These are phyloP conservation scores for Amblyopsis rosae DNA, from an alignment of 2,113 vertebrate species.

Conservation along the genomic window DNA sequence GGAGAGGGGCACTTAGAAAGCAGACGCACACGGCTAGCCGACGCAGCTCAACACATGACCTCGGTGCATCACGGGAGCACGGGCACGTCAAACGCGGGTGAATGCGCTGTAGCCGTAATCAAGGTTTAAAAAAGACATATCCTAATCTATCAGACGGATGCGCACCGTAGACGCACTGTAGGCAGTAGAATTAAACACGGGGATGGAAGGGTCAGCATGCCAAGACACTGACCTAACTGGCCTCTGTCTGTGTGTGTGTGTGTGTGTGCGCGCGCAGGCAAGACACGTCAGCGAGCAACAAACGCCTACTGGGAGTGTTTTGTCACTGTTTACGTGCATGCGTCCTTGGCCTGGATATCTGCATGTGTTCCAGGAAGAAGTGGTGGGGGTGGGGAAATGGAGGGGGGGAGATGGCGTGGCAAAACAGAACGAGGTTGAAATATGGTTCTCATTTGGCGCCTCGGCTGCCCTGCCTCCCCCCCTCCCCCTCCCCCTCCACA, in stretches of 20 bases:
- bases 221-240: constrained; percentile 40
- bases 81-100: neutral
- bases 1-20: constrained; percentile 57
- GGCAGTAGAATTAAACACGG: constrained; percentile 54
- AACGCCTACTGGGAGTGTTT: constrained; percentile 2
- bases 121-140: constrained; percentile 20
- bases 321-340: constrained; percentile 16
- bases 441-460: constrained; percentile 70
- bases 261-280: neutral
- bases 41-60: constrained; percentile 22
- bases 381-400: no score
- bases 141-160: constrained; percentile 15
- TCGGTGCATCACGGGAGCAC: constrained; percentile 2
- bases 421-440: constrained; percentile 49
- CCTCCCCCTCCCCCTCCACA: constrained; percentile 35
- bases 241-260: constrained; percentile 21
- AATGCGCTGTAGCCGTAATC: neutral
- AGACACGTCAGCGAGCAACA: neutral
- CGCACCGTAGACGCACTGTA: neutral
- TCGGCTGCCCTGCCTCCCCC: constrained; percentile 27
- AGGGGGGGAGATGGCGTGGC: neutral
- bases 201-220: constrained; percentile 61
- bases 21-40: constrained; percentile 55
- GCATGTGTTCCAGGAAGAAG: constrained; percentile 46
- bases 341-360: constrained; percentile 39